Conservation (phyloP, 2,797 vertebrate species). For the Emys orbicularis region DNA sequence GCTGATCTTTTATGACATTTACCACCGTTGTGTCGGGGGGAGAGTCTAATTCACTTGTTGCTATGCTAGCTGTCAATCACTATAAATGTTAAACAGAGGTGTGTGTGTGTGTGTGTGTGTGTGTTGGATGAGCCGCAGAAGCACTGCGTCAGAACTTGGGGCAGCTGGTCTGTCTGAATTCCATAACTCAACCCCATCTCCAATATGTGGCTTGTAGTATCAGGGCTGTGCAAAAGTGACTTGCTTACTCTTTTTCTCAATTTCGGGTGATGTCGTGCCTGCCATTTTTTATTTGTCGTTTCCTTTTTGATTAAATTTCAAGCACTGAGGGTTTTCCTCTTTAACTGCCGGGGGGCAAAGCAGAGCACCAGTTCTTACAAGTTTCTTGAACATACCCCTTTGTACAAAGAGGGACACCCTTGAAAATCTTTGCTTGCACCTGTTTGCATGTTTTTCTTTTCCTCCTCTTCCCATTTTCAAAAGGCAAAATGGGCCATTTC, state of each 20-base stretch:
- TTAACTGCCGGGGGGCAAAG: no score
- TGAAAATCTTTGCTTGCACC: neutral
- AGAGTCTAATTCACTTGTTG: slow-evolving; percentile 66
- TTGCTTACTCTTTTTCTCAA: neutral
- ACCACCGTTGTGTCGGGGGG: slow-evolving; percentile 12
- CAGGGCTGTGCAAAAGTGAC: neutral
- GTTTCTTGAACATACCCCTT: neutral
- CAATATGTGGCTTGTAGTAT: no score
- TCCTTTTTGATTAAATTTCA: neutral
- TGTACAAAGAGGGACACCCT: neutral
- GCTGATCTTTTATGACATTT: slow-evolving; percentile 77
- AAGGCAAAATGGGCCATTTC: neutral
- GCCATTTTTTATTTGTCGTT: neutral
- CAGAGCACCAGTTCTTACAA: no score
- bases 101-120: neutral
- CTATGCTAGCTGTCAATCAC: slow-evolving; percentile 65
- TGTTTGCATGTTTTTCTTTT: neutral
- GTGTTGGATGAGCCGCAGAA: neutral
- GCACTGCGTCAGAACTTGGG: neutral
- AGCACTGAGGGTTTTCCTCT: accelerated
- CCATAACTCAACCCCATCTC: neutral
- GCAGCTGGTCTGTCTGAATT: neutral
- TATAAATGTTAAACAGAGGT: neutral
- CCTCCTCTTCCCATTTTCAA: neutral
- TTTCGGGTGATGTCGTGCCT: neutral